Conservation (phyloP, 1,140 invertebrate species). For the Octopus sinensis region DNA sequence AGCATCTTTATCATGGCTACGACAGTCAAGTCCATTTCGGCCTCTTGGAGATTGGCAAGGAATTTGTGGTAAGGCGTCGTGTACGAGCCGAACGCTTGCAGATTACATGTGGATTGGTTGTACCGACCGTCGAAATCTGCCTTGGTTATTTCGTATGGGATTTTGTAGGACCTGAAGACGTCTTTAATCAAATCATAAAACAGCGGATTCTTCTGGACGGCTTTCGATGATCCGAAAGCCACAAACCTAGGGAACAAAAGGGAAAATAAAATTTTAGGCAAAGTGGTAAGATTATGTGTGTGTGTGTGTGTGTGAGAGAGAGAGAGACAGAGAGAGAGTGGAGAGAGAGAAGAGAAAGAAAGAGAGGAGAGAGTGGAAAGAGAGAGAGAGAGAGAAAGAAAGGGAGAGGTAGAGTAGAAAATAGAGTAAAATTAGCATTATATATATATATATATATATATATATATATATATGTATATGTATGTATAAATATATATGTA, state of each 20-base stretch:
- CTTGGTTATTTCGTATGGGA: slow-evolving; percentile 40
- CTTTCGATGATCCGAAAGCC: slow-evolving; percentile 38
- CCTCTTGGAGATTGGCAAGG: slow-evolving; percentile 33
- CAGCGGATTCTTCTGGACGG: slow-evolving; percentile 36
- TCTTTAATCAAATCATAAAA: slow-evolving; percentile 38
- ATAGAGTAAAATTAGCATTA: no score
- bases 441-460: no score
- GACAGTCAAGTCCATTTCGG: slow-evolving; percentile 25
- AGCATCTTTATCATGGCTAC: slow-evolving; percentile 34
- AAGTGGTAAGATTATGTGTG: no score
- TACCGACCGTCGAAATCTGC: slow-evolving; percentile 48
- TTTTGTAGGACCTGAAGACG: slow-evolving; percentile 37
- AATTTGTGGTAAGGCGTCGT: slow-evolving; percentile 44
- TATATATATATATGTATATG: no score
- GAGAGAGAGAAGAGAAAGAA: no score
- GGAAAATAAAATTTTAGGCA: no score
- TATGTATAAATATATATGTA: no score
- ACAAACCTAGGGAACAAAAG: slow-evolving; percentile 40
- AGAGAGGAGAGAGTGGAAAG: no score
- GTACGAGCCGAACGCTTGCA: slow-evolving; percentile 44
- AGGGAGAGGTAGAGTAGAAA: no score
- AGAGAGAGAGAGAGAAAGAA: no score
- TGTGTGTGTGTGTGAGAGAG: no score
- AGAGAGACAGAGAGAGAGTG: no score
- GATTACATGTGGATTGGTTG: slow-evolving; percentile 49